A percentile compares a stretch with the other conserved stretches of the same genome.
Evolutionary conservation across 2,888 invertebrate genomes (phyloP).

Genomic region (Herminia tarsipennalis): DNA sequence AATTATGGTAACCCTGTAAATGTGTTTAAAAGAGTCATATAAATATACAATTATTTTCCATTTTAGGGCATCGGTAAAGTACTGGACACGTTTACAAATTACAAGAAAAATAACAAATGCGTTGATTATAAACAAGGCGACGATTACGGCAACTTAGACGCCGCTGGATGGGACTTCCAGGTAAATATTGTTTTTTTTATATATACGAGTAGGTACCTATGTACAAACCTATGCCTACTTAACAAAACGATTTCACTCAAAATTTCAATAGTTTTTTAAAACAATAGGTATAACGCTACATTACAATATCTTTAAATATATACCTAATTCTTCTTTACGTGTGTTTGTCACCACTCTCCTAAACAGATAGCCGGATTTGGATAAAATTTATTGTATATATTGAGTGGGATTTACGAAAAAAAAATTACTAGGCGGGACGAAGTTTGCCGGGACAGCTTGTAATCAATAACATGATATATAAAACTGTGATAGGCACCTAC

Average conservation of each 20-base stretch:
- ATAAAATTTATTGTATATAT: no score
- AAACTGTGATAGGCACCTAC: no score
- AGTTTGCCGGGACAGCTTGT: no score
- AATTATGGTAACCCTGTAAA: background rate
- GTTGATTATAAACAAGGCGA: conserved; percentile 85
- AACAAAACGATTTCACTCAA: background rate
- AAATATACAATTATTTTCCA: background rate
- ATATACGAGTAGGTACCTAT: background rate
- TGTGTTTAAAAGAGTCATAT: background rate
- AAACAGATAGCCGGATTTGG: no score
- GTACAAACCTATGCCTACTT: background rate
- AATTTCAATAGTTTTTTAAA: no score
- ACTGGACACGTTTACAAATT: conserved; percentile 92
- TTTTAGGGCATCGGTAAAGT: conserved; percentile 88
- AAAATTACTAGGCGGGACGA: no score
- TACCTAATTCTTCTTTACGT: no score
- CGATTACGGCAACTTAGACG: conserved; percentile 86
- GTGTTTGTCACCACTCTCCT: no score
- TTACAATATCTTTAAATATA: no score
- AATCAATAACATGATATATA: no score
- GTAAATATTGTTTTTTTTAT: conserved; percentile 62
- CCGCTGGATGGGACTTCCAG: conserved; percentile 93
- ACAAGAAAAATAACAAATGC: conserved; percentile 90
- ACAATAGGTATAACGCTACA: no score
- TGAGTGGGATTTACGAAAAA: no score